These are phyloP conservation scores for Anthrax anthrax DNA, from an alignment of 2,888 invertebrate species.

Conservation along the genomic window DNA sequence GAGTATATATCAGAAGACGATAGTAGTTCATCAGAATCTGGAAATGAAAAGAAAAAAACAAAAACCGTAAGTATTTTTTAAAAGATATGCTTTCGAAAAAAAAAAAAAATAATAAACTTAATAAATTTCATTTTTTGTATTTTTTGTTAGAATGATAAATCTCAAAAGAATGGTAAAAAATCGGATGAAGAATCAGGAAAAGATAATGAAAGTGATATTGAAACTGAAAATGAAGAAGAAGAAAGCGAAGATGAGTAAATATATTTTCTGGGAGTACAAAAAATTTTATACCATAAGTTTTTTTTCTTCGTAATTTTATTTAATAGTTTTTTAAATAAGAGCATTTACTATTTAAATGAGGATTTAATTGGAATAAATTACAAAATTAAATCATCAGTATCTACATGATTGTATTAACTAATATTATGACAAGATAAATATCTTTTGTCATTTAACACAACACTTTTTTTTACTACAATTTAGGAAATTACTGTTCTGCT, in stretches of 20 bases:
- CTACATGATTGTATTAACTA: too few species aligned
- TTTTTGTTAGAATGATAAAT: constrained; percentile 1
- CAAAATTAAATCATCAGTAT: too few species aligned
- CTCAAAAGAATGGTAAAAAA: constrained; percentile 2
- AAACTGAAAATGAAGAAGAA: constrained; percentile 5
- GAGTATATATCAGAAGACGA: constrained; percentile 73
- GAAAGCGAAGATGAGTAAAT: constrained; percentile 4
- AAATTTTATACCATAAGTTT: background rate
- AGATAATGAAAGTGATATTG: constrained; percentile 6
- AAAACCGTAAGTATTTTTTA: constrained; percentile 23
- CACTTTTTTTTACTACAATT: too few species aligned
- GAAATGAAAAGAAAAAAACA: constrained; percentile 34
- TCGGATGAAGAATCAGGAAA: constrained; percentile 5
- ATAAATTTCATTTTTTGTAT: background rate
- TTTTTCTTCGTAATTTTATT: background rate
- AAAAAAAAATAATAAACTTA: background rate
- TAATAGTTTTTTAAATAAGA: too few species aligned
- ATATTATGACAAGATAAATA: too few species aligned
- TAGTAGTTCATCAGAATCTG: constrained; percentile 43
- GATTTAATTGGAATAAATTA: too few species aligned
- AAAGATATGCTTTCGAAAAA: too few species aligned
- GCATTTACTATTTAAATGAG: too few species aligned
- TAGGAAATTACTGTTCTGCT: constrained; percentile 26
- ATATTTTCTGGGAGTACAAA: too few species aligned
- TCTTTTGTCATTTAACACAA: too few species aligned